Conservation (phyloP, 2,888 invertebrate genomes). For the Calameuta filiformis region DNA sequence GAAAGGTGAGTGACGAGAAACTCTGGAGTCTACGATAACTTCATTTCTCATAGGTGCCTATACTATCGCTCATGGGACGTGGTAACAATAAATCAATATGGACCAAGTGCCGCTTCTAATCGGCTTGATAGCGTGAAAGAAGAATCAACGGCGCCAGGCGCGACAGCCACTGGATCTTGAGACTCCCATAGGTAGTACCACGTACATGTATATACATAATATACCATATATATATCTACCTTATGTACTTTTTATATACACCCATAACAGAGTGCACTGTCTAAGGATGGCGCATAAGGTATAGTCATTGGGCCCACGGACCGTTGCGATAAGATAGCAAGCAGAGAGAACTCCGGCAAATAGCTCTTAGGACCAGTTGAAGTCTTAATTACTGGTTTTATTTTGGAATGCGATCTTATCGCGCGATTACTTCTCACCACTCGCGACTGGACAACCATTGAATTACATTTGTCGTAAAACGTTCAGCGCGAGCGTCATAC, state of each 20-base stretch:
- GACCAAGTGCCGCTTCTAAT: not conserved
- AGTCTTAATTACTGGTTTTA: conserved; percentile 56
- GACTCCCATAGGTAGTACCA: not conserved
- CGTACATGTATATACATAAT: not conserved
- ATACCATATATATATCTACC: not conserved
- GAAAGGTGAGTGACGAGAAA: not conserved
- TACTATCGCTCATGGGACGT: not conserved
- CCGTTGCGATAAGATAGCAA: not conserved
- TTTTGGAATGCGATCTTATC: conserved; percentile 38
- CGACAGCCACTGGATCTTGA: not conserved
- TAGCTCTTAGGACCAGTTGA: conserved; percentile 42
- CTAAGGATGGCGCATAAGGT: not conserved
- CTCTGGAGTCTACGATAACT: not conserved
- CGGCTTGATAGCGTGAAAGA: not conserved
- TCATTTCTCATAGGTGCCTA: not conserved
- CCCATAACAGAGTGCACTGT: not conserved
- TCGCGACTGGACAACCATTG: conserved; percentile 23
- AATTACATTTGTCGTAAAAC: conserved; percentile 29
- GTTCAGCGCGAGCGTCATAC: not conserved
- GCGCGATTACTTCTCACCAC: conserved; percentile 27
- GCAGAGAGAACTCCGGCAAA: not conserved
- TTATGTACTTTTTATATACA: not conserved
- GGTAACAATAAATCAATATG: conserved; percentile 2
- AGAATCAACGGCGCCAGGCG: conserved; percentile 1
- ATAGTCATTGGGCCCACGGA: not conserved